Evolutionary conservation across 1,140 invertebrate genomes (phyloP), one percentile per base, ranked within the genome.

Genomic region (Listronotus bonariensis): DNA sequence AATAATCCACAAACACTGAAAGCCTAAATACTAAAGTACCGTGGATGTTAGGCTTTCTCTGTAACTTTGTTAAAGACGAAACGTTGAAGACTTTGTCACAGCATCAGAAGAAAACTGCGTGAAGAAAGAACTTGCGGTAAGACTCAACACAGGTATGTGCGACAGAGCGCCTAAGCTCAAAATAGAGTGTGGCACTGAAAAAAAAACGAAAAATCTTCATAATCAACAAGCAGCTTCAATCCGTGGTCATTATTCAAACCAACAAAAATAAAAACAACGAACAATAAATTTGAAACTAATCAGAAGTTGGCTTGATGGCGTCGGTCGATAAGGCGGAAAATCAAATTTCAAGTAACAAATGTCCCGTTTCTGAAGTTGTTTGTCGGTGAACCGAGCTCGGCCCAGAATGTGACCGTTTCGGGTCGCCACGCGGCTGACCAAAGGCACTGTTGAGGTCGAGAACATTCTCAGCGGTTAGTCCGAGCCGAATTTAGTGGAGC

Each of bases 341-440:
- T 76, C 73, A 76, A 76, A 76, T 75, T 74, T 74, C 72, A 70
- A 74, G 72, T 76, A 76, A 76, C 71, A 76, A 76, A 76, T 74
- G 72, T 74, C 70, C 73, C 73, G 73, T 70, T 74, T 73, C 72
- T 70, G 64, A 68, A 74, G 66, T 74, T 76, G 70, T 76, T 76
- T 75, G 73, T 72, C 68, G 67, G 73, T 59, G 68, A 68, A 71
- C 65, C 65, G 62, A 69, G 38, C 51, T 26, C 32, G n/a, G 58
- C 20, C 57, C 17, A 76, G 74, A 72, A 59, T 74, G 74, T 73
- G 69, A 75, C 52, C 57, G 31, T 46, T 34, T 20, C n/a, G 43
- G 55, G 36, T 63, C 49, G 38, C 46, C 10, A 31, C 43, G 49
- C 49, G 48, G 52, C 62, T 59, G 54, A 65, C 60, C 62, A 60